Evolutionary conservation across 2,113 vertebrate genomes (phyloP), one percentile per base, ranked within the genome.

Genomic region (Nematolebias whitei): DNA sequence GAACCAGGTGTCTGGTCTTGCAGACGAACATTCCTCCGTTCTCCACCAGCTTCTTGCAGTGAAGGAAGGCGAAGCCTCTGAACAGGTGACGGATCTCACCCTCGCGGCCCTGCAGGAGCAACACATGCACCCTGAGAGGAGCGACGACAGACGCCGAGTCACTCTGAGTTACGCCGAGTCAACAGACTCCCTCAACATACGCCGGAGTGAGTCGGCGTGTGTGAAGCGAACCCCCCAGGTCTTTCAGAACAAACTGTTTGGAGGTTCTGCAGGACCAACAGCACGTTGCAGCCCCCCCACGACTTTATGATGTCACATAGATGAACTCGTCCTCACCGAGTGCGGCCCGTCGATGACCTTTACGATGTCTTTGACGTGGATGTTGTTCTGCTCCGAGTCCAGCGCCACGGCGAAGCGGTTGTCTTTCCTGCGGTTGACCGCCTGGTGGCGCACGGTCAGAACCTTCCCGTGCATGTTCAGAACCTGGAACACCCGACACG

Each of bases 11-110:
- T 1, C 95, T 88, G 0, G 96, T 94, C 82, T 95, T 98, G 71
- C 96, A 98, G 1, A 97, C 96, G 22, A 98, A 98, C 96, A 98
- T 98, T 23, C 96, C 96, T 0, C 96, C 96, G 0, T 98, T 98
- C 75, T 98, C 96, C 71, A 98, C 96, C 83, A 98, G 88, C 76
- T 98, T 98, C 91, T 98, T 98, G 61, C 96, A 98, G 71, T 98
- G 96, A n/a, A 98, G 93, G 85, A 98, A 98, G 32, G 95, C 96
- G 1, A 94, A 98, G 59, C 95, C 94, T 0, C 94, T 85, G 90
- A 94, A 98, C 1, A 98, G 88, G 77, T 98, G 96, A 0, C 96
- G 93, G 35, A 98, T 98, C 80, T 98, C 96, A 0, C 96, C 96
- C 40, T 98, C 96, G 0, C 96, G 94, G 22, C 95, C 96, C 96